A percentile compares a stretch with the other conserved stretches of the same genome.
Evolutionary conservation across 2,888 invertebrate genomes (phyloP).

Genomic region (Pecten maximus): DNA sequence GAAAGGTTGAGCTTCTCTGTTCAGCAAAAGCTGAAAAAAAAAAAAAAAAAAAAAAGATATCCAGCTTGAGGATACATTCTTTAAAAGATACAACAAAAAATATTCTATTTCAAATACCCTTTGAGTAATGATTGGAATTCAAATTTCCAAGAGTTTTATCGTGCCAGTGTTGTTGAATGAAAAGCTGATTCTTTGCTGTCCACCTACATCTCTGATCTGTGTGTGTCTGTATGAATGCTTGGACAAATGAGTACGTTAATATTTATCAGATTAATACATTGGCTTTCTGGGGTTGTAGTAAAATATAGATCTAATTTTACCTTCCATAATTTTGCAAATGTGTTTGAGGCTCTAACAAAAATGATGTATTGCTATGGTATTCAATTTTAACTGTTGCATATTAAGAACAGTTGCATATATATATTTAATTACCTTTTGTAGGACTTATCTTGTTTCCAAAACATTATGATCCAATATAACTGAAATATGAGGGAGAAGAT

Average conservation of each 20-base stretch:
- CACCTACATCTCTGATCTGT: not conserved
- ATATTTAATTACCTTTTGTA: not conserved
- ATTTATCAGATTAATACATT: not conserved
- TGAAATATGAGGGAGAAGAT: not conserved
- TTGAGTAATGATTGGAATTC: too few relatives aligned
- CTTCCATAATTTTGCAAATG: not conserved
- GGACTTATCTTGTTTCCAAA: not conserved
- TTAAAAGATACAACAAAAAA: too few relatives aligned
- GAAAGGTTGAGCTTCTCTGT: not conserved
- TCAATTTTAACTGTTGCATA: not conserved
- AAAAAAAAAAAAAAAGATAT: too few relatives aligned
- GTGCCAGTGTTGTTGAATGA: not conserved
- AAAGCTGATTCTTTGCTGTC: not conserved
- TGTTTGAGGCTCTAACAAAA: not conserved
- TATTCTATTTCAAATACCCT: too few relatives aligned
- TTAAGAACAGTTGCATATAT: not conserved
- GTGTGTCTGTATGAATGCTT: conserved; percentile 17
- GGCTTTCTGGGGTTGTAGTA: not conserved
- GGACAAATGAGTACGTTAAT: not conserved
- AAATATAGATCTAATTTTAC: not conserved
- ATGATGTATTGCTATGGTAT: not conserved
- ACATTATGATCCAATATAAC: not conserved
- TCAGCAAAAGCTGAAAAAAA: not conserved
- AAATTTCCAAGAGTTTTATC: not conserved
- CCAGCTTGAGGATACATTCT: too few relatives aligned